Percentiles rank a stretch among this genome's conserved stretches.
These are phyloP conservation scores for Protophormia terraenovae DNA, from an alignment of 2,888 invertebrate genomes.

Conservation along the genomic window DNA sequence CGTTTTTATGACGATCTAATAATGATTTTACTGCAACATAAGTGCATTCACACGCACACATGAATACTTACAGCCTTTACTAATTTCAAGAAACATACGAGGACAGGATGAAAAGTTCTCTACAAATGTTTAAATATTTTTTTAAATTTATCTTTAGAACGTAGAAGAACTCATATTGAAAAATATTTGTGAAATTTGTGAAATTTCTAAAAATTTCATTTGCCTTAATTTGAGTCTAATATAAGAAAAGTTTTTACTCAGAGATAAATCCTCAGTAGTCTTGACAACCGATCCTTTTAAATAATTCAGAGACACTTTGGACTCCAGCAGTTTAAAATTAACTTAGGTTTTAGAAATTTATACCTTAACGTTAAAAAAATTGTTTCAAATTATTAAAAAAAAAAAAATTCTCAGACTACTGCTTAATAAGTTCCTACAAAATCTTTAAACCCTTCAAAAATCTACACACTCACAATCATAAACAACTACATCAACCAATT, in stretches of 20 bases:
- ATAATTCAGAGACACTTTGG: no score
- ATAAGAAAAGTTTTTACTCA: no score
- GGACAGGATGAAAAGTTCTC: not conserved
- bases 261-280: no score
- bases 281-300: no score
- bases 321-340: no score
- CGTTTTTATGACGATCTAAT: conserved; percentile 71
- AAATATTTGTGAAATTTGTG: no score
- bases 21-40: conserved; percentile 69
- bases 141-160: not conserved
- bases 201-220: no score
- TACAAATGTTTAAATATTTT: not conserved
- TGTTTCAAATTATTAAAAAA: no score
- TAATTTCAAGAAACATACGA: not conserved
- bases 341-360: no score
- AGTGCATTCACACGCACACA: conserved; percentile 27
- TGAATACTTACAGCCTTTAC: not conserved
- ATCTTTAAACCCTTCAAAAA: not conserved
- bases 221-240: no score
- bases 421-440: not conserved
- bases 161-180: no score
- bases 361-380: no score
- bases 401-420: not conserved
- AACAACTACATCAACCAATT: not conserved
- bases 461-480: not conserved